Evolutionary conservation across 64 coral and sea anemone species (phyloP).

Genomic region (Anthopleura sola): DNA sequence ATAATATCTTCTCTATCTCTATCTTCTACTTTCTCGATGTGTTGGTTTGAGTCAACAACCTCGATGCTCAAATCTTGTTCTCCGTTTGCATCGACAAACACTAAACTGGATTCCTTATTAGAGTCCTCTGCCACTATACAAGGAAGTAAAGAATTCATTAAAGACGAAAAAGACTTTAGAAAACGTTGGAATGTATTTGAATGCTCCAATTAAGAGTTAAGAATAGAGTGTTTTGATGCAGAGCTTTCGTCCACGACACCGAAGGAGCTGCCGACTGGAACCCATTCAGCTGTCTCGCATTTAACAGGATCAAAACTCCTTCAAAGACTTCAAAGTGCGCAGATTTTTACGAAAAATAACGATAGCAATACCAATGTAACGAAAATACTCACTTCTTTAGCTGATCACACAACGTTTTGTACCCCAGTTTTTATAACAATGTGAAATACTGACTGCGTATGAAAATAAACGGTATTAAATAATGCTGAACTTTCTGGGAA

Average conservation of each 20-base stretch:
- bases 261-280: not conserved
- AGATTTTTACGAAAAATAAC: not conserved
- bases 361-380: not conserved
- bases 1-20: conserved; percentile 14
- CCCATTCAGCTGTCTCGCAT: not conserved
- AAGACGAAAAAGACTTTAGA: not conserved
- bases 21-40: not conserved
- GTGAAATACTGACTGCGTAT: not conserved
- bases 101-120: not conserved
- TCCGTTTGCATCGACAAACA: not conserved
- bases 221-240: not conserved
- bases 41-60: not conserved
- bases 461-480: not conserved
- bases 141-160: not conserved
- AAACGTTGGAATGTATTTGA: not conserved
- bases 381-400: not conserved
- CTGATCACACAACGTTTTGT: not conserved
- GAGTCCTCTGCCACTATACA: not conserved
- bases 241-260: not conserved
- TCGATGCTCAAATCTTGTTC: not conserved
- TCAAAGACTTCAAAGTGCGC: too few species aligned
- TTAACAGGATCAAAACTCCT: not conserved
- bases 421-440: not conserved
- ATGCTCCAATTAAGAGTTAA: not conserved
- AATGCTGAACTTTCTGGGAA: not conserved